Evolutionary conservation across 2,797 vertebrate genomes (phyloP).

Genomic region (Iguana delicatissima): DNA sequence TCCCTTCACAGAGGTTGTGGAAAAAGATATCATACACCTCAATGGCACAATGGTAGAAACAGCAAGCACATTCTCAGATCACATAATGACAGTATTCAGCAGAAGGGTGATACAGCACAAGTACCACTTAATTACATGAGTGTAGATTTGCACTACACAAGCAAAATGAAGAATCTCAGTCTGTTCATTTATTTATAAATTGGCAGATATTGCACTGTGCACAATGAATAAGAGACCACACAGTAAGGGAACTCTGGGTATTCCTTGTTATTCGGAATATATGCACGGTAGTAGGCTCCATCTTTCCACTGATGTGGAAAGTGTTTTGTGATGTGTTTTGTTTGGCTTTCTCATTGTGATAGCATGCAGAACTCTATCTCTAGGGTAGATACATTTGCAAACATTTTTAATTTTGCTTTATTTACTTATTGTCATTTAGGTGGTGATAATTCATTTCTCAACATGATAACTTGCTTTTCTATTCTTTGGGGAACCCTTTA

Average conservation of each 20-base stretch:
- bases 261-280: conserved; percentile 3
- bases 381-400: conserved; percentile 16
- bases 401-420: conserved; percentile 53
- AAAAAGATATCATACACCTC: no score
- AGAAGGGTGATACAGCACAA: no score
- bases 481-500: conserved; percentile 26
- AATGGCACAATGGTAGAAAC: no score
- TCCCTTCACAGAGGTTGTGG: no score
- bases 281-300: background rate
- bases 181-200: background rate
- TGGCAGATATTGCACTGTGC: background rate
- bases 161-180: no score
- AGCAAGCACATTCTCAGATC: no score
- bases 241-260: no score
- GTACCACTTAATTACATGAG: no score
- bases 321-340: background rate
- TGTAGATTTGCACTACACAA: no score
- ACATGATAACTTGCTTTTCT: conserved; percentile 45
- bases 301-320: background rate
- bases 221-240: background rate
- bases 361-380: background rate
- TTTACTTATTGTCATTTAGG: conserved; percentile 40
- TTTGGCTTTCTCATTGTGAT: accelerated
- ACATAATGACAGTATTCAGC: no score
- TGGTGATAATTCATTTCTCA: conserved; percentile 52